Base-by-base conservation (phyloP, 2,797 vertebrate genomes). In the Zalophus californianus region DNA sequence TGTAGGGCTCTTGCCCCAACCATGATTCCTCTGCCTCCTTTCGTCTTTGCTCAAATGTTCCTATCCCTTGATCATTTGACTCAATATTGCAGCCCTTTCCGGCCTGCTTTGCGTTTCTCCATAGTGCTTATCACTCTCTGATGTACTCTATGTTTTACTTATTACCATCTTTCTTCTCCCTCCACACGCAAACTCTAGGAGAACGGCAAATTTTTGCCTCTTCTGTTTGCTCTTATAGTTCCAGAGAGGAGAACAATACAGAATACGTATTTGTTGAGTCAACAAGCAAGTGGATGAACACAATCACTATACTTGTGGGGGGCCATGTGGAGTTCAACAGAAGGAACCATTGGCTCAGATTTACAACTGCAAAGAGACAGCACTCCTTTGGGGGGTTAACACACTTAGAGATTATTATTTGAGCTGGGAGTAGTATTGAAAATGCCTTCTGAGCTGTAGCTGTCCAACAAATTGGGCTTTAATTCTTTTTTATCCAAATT, bases 301-400 rank as follows among this genome's bases (percentile, higher is more conserved):
- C 3, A 0, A 5, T 18, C 2, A 0, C 7, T 23, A 8, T 20
- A 21, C 25, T 13, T 12, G 1, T 68, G 14, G 35, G 23, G 60
- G n/a, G 18, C 66, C 25, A 8, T 3, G 6, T 18, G 18, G 23
- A 1, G 0, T 14, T 87, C 93, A n/a, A 8, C 41, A 52, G 44
- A 86, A 60, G 18, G 5, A 16, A 13, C 12, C 44, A 27, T 5
- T 1, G n/a, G 54, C 35, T 88, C 41, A 25, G 20, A 35, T 44
- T 83, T 18, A 9, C 32, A 32, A n/a, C 35, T 21, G 27, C 27
- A 10, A 77, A 64, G 8, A 68, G 18, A n/a, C 20, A 62, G 14
- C 4, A 2, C 18, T 68, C 23, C 1, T 85, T 56, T n/a, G 16
- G 54, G n/a, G 7, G 25, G 23, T 11, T 11, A 41, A 41, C 25